Evolutionary conservation across 2,113 vertebrate species (phyloP).

Genomic region (Chrysochloris asiatica): DNA sequence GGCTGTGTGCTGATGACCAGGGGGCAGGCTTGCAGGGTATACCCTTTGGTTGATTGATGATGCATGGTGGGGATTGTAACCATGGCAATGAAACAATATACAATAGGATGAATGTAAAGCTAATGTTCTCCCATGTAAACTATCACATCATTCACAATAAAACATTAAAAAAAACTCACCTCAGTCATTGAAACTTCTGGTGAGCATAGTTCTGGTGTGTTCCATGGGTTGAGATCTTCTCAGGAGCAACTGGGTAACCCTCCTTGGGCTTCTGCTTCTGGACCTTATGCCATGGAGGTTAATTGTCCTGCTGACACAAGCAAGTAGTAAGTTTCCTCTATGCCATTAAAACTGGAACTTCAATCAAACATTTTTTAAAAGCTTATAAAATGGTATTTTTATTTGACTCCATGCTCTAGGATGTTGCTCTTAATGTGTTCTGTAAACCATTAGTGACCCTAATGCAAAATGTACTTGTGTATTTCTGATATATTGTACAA

Average conservation of each 20-base stretch:
- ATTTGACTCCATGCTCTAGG: neutral
- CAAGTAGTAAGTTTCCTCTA: neutral
- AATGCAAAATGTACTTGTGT: neutral
- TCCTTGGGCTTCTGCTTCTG: neutral
- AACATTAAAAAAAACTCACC: no score
- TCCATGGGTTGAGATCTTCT: neutral
- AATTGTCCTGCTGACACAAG: neutral
- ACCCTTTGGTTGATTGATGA: no score
- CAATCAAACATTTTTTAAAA: neutral
- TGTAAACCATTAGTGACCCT: slow-evolving; percentile 47
- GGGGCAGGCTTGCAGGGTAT: no score
- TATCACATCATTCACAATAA: no score
- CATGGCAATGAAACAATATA: no score
- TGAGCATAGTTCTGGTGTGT: neutral
- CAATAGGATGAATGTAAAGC: no score
- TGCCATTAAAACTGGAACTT: neutral
- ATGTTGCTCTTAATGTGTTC: slow-evolving; percentile 46
- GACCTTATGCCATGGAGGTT: neutral
- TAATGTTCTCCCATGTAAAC: no score
- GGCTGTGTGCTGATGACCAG: no score
- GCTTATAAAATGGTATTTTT: slow-evolving; percentile 23
- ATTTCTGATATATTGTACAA: slow-evolving; percentile 11
- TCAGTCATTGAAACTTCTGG: neutral
- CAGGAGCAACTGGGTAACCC: neutral
- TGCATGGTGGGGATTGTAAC: no score